Base-by-base conservation (phyloP, 2,888 invertebrate species). In the Drosophila paucipuncta region DNA sequence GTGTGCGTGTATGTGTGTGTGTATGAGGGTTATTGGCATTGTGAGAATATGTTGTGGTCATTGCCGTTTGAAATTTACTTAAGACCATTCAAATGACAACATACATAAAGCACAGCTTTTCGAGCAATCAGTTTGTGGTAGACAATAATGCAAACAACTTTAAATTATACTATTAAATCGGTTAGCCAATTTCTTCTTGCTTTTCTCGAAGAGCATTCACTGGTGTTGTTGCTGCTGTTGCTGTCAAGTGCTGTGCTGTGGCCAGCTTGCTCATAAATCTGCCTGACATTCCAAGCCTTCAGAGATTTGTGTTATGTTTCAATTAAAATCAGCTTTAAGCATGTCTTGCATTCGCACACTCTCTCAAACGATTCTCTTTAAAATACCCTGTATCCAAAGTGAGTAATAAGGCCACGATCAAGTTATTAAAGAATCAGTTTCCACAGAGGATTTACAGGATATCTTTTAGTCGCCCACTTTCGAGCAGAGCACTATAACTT, bases 1-100 rank as follows among this genome's bases (percentile, higher is more conserved):
- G 28, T 54, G 22, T 52, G 31, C 49, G 60, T 68, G 53, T 66
- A n/a, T 76, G 35, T 41, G 31, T 67, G 25, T 77, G 52, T 74
- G 66, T 72, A 59, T 77, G 16, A 16, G 47, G 47, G 74, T 71
- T 73, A 80, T 80, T 78, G 77, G 62, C 73, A 73, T 73, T 78
- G 74, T 68, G 64, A 73, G 77, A 62, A 73, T 70, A 69, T 76
- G 73, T 76, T 82, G 75, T 59, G 73, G 78, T 58, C 58, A 62
- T 67, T 71, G 76, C 73, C 74, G 73, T 65, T 83, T 86, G 79
- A 85, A 86, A 89, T 87, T 87, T 82, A 86, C 79, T 85, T 86
- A 79, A 81, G 81, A 65, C 78, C 77, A 73, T 78, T 85, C 65
- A 83, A 79, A 73, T 70, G 79, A 76, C 81, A 80, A 73, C 74